These are phyloP conservation scores for Odontomyia ornata DNA, from an alignment of 2,888 invertebrate species.

Conservation along the genomic window DNA sequence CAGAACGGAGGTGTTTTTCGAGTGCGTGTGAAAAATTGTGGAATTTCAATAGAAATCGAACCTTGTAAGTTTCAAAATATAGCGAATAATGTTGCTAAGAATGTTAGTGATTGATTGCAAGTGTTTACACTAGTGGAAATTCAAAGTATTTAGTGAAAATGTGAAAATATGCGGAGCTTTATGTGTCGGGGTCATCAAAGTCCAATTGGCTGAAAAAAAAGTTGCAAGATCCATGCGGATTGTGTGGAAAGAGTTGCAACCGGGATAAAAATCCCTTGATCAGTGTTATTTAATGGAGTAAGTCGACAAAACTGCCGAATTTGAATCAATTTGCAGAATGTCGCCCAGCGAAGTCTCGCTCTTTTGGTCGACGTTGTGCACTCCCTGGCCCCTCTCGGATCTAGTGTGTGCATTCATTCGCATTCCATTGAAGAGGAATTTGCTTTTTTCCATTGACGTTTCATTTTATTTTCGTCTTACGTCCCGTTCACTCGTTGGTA, in stretches of 20 bases:
- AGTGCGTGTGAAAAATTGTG: constrained; percentile 46
- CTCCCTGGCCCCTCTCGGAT: neutral
- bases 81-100: neutral
- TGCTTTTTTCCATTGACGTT: constrained; percentile 46
- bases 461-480: constrained; percentile 41
- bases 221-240: neutral
- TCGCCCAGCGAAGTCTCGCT: neutral
- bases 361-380: neutral
- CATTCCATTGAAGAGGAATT: constrained; percentile 48
- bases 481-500: constrained; percentile 6
- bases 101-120: neutral
- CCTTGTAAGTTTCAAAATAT: constrained; percentile 32
- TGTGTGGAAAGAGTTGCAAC: neutral
- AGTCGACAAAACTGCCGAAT: neutral
- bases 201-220: neutral
- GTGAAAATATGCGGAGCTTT: constrained; percentile 26
- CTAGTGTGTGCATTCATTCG: constrained; percentile 43
- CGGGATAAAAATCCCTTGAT: too few species aligned
- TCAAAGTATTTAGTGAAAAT: neutral
- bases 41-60: constrained; percentile 32
- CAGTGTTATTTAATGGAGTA: neutral
- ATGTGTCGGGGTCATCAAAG: constrained; percentile 28
- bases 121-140: constrained; percentile 4
- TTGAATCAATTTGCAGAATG: neutral
- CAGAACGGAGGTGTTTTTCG: constrained; percentile 46